Base-by-base conservation (phyloP, 2,888 invertebrate species). In the Drosophila basisetae region DNA sequence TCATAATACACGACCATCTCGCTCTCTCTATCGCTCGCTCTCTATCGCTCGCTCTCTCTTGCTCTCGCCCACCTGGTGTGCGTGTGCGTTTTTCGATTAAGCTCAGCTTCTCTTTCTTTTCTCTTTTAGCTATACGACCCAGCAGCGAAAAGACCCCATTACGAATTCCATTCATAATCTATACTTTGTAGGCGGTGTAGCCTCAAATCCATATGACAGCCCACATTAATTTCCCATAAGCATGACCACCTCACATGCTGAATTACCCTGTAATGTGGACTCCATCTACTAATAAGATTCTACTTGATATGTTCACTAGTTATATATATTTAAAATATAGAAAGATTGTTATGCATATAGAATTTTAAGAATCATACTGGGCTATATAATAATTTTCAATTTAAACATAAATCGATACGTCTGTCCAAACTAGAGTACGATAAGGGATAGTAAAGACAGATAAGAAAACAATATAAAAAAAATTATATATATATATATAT, bases 1-100 rank as follows among this genome's bases (percentile, higher is more conserved):
- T 88, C 86, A 91, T 91, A 91, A 91, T 85, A 80, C 89, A 83
- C 68, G 72, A 75, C 88, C 74, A 82, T 88, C 60, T 68, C 76
- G 35, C 39, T 10, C 3, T 2, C 61, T 13, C n/a, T 4, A 11
- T 30, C 4, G 2, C 47, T 56, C 56, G 18, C 50, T 41, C 16
- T n/a, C 31, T 47, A 52, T 41, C 53, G n/a, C 33, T 53, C 55
- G 30, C 50, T 31, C 2, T n/a, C 28, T 39, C 61, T 5, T 13
- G 7, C 11, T 54, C 22, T 54, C 1, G n/a, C n/a, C 28, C 25
- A 28, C 49, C 49, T 55, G 53, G 31, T 56, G 55, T 53, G 65
- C 35, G 60, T 58, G 62, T 73, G 82, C 49, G 81, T 68, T 75
- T 78, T 82, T 71, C 75, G 71, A 80, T 78, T 82, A 75, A 68